phyloP scores from a whole-genome alignment of 2,113 vertebrate genomes.

The Hippocampus zosterae region DNA sequence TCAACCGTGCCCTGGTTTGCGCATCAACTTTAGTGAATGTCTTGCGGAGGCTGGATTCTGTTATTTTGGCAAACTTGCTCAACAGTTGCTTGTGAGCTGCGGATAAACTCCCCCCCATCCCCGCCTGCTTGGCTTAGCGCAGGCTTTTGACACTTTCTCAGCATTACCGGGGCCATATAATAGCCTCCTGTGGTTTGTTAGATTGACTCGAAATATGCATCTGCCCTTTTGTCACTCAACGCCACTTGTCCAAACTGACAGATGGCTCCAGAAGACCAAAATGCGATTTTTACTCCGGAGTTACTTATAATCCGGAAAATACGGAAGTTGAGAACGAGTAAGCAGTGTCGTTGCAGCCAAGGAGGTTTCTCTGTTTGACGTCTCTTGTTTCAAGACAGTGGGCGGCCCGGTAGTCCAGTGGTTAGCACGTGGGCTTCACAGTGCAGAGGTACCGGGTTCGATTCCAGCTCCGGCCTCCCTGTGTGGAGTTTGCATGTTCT shows the following conservation, averaged over 20 bases:
- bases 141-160: conserved; percentile 27
- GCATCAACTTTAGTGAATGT: conserved; percentile 31
- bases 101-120: conserved; percentile 25
- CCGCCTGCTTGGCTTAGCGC: conserved; percentile 42
- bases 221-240: neutral
- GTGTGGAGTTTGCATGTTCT: too few relatives aligned
- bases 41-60: neutral
- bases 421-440: too few relatives aligned
- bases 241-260: conserved; percentile 1
- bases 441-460: too few relatives aligned
- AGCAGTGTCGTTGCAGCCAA: too few relatives aligned
- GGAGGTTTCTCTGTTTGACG: too few relatives aligned
- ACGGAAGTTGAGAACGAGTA: too few relatives aligned
- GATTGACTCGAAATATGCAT: neutral
- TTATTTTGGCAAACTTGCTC: conserved; percentile 24
- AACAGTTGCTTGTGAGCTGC: conserved; percentile 52
- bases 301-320: too few relatives aligned
- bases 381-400: too few relatives aligned
- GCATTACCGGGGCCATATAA: conserved; percentile 30
- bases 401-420: too few relatives aligned
- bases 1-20: conserved; percentile 36
- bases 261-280: neutral
- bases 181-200: conserved; percentile 1
- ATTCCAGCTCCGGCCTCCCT: too few relatives aligned
- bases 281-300: too few relatives aligned